Percentiles rank a stretch among this genome's conserved stretches.
Conservation (phyloP, 1,140 invertebrate genomes). For the Drosophila lowei region DNA sequence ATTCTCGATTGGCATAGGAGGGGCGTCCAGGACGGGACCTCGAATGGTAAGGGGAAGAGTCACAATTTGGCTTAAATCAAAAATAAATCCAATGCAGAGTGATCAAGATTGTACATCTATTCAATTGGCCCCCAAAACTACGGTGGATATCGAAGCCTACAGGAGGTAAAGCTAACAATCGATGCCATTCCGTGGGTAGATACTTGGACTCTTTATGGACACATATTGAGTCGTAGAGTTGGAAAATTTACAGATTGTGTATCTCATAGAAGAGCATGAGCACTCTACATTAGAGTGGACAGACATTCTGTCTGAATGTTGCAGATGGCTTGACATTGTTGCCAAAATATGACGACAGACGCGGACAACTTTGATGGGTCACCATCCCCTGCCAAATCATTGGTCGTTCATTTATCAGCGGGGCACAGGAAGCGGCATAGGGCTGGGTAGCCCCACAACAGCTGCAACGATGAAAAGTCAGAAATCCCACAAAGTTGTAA, state of each 20-base stretch:
- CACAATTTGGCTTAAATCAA: too few species aligned
- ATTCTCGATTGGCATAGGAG: constrained; percentile 19
- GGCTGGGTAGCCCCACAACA: not conserved
- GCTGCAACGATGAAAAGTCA: constrained; percentile 16
- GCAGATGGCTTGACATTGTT: constrained; percentile 43
- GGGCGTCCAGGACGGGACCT: not conserved
- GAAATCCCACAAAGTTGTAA: constrained; percentile 25
- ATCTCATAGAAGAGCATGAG: not conserved
- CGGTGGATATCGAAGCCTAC: too few species aligned
- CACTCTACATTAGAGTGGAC: not conserved
- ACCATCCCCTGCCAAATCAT: constrained; percentile 31
- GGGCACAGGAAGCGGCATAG: constrained; percentile 1
- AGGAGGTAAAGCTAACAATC: too few species aligned
- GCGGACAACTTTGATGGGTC: constrained; percentile 20
- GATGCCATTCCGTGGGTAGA: too few species aligned
- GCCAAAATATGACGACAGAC: constrained; percentile 13
- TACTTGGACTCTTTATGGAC: too few species aligned
- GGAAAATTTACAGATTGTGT: too few species aligned
- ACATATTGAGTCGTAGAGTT: too few species aligned
- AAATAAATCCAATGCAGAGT: too few species aligned
- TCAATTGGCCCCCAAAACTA: not conserved
- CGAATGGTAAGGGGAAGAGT: not conserved
- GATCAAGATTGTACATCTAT: not conserved
- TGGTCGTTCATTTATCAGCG: constrained; percentile 37
- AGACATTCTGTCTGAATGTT: not conserved